These are phyloP conservation scores for Polia nebulosa DNA, from an alignment of 2,888 invertebrate species.

Conservation along the genomic window DNA sequence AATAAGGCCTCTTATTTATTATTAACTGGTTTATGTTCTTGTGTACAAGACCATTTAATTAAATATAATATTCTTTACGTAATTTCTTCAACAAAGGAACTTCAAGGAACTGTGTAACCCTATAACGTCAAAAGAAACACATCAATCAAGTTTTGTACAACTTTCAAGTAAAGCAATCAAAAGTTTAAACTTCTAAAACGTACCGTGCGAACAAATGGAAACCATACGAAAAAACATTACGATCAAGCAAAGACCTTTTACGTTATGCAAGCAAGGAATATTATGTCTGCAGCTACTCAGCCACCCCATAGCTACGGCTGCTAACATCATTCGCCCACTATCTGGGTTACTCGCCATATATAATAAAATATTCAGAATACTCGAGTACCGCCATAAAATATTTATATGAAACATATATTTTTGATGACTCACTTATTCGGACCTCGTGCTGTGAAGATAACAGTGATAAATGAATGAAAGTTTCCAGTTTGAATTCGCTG, in stretches of 20 bases:
- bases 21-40: neutral
- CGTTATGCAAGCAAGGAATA: conserved; percentile 73
- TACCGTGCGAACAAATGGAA: conserved; percentile 64
- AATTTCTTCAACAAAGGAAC: neutral
- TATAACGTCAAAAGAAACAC: neutral
- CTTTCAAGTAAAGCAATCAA: neutral
- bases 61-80: neutral
- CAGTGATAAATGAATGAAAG: conserved; percentile 49
- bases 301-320: conserved; percentile 33
- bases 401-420: conserved; percentile 45
- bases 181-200: conserved; percentile 42
- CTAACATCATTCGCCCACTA: conserved; percentile 35
- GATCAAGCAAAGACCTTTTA: conserved; percentile 72
- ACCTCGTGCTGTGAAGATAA: conserved; percentile 28
- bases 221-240: conserved; percentile 63
- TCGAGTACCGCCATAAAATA: conserved; percentile 39
- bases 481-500: conserved; percentile 39
- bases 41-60: neutral
- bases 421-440: conserved; percentile 52
- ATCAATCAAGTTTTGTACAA: conserved; percentile 7
- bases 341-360: conserved; percentile 28
- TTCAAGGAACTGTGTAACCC: neutral
- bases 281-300: conserved; percentile 68
- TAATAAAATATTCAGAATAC: conserved; percentile 51
- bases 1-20: neutral